phyloP scores from a whole-genome alignment of 2,888 invertebrate species.

The Parapristionchus giblindavisi region DNA sequence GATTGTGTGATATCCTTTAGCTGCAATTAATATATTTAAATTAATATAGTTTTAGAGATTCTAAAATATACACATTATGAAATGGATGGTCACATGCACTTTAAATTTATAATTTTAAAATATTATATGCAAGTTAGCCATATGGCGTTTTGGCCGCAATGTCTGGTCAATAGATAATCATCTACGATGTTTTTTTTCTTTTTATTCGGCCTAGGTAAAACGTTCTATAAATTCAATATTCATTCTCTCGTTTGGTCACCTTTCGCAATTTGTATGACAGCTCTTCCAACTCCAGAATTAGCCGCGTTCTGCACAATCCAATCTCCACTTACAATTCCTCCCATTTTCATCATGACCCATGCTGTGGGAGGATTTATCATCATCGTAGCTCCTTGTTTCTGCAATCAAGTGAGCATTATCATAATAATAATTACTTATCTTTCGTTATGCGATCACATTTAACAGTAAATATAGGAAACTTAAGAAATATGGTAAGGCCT shows the following conservation, averaged over 20 bases:
- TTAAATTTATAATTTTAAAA: too few relatives aligned
- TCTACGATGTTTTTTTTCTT: too few relatives aligned
- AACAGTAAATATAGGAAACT: too few relatives aligned
- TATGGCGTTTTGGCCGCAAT: too few relatives aligned
- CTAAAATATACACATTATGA: not conserved
- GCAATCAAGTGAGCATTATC: not conserved
- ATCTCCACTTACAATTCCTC: constrained; percentile 71
- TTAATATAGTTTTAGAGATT: not conserved
- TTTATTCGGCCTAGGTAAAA: too few relatives aligned
- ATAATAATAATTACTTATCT: not conserved
- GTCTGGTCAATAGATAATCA: too few relatives aligned
- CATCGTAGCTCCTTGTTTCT: constrained; percentile 78
- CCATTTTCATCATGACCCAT: constrained; percentile 83
- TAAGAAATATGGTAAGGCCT: too few relatives aligned
- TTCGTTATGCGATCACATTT: not conserved
- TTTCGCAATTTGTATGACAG: constrained; percentile 32
- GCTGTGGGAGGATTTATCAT: constrained; percentile 95
- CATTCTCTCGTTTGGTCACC: constrained; percentile 24
- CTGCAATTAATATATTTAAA: constrained; percentile 35
- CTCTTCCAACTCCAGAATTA: constrained; percentile 86
- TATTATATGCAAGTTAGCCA: too few relatives aligned
- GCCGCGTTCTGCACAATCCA: constrained; percentile 94
- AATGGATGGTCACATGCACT: not conserved
- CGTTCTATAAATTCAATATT: too few relatives aligned
- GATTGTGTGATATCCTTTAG: constrained; percentile 78